Percentiles rank a stretch among this genome's conserved stretches.
These are phyloP conservation scores for Thera obeliscata DNA, from an alignment of 2,888 invertebrate genomes.

Conservation along the genomic window DNA sequence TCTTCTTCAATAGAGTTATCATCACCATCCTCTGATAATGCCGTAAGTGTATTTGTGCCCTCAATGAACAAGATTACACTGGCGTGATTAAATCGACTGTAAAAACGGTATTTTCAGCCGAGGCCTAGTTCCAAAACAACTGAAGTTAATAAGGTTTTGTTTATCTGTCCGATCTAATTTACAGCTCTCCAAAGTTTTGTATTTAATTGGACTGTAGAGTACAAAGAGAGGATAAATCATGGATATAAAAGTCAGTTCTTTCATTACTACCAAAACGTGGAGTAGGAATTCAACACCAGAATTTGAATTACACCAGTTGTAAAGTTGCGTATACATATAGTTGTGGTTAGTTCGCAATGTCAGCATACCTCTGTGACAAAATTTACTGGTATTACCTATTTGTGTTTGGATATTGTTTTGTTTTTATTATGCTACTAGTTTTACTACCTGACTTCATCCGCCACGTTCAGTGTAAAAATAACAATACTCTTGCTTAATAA, in stretches of 20 bases:
- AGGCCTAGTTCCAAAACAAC: conserved; percentile 32
- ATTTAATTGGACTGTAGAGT: conserved; percentile 40
- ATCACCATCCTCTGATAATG: no score
- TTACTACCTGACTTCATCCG: not conserved
- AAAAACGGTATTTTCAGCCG: conserved; percentile 15
- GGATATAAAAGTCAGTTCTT: conserved; percentile 40
- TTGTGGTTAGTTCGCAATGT: conserved; percentile 9
- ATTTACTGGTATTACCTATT: not conserved
- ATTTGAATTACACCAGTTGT: conserved; percentile 31
- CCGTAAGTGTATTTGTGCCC: no score
- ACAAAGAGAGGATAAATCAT: conserved; percentile 40
- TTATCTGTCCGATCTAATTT: conserved; percentile 46
- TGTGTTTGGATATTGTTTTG: not conserved
- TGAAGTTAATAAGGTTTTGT: conserved; percentile 43
- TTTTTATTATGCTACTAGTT: not conserved
- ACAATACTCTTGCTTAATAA: no score
- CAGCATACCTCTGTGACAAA: conserved; percentile 7
- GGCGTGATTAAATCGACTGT: conserved; percentile 2
- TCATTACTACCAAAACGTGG: conserved; percentile 31
- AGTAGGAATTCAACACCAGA: conserved; percentile 24
- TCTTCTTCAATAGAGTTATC: no score
- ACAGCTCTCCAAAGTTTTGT: conserved; percentile 41
- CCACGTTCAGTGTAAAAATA: no score
- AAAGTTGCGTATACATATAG: conserved; percentile 8
- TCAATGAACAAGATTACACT: not conserved